These are phyloP conservation scores for Phragmatobia fuliginosa DNA, from an alignment of 2,888 invertebrate genomes.

Conservation along the genomic window DNA sequence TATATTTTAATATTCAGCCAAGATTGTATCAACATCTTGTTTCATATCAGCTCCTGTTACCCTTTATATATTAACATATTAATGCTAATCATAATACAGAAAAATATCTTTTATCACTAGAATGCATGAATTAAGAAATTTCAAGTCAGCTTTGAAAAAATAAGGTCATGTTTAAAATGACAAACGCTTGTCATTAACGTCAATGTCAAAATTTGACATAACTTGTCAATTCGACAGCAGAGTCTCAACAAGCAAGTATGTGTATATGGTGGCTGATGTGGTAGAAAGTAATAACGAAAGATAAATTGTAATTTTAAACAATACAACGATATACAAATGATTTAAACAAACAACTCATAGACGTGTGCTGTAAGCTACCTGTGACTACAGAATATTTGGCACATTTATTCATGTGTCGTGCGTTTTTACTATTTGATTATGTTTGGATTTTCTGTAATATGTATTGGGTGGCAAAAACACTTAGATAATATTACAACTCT, in stretches of 20 bases:
- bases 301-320: constrained; percentile 20
- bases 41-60: constrained; percentile 17
- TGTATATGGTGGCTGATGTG: not conserved
- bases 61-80: constrained; percentile 29
- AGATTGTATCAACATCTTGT: constrained; percentile 37
- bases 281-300: constrained; percentile 32
- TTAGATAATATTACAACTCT: constrained; percentile 11
- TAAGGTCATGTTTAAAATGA: not conserved
- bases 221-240: not conserved
- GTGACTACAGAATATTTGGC: constrained; percentile 83
- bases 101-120: constrained; percentile 46
- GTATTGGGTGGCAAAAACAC: constrained; percentile 9
- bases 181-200: constrained; percentile 3
- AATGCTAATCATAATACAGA: constrained; percentile 50
- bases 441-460: not conserved
- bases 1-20: constrained; percentile 6
- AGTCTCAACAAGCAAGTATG: not conserved
- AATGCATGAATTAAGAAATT: constrained; percentile 46
- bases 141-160: constrained; percentile 19
- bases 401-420: constrained; percentile 65
- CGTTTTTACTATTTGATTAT: constrained; percentile 49
- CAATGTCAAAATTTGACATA: constrained; percentile 6
- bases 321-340: constrained; percentile 24
- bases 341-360: constrained; percentile 30
- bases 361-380: constrained; percentile 61